phyloP scores from a whole-genome alignment of 1,140 invertebrate species.

The Bombus haemorrhoidalis region DNA sequence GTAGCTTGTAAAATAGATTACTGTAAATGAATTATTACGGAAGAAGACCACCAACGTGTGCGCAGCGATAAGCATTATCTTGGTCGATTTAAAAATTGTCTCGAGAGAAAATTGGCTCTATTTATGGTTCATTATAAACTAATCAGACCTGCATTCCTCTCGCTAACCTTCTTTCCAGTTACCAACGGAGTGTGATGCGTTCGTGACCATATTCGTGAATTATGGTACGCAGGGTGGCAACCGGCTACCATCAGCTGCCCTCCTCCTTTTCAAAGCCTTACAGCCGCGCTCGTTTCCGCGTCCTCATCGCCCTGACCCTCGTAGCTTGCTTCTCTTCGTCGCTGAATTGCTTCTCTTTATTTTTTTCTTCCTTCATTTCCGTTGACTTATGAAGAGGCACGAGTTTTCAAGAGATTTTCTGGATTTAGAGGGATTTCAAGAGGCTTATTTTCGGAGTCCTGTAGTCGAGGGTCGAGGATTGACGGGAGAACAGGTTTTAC shows the following conservation, averaged over 20 bases:
- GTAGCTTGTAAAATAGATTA: no score
- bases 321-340: not conserved
- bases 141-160: not conserved
- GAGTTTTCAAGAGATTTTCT: not conserved
- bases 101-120: not conserved
- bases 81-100: not conserved
- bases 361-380: not conserved
- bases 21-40: no score
- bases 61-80: not conserved
- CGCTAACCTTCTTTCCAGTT: not conserved
- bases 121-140: not conserved
- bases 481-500: not conserved
- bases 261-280: not conserved
- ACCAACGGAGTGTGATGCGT: not conserved
- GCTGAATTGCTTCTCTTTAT: not conserved
- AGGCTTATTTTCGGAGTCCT: not conserved
- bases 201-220: not conserved
- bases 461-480: not conserved
- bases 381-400: not conserved
- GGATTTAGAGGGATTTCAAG: not conserved
- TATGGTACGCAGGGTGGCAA: not conserved
- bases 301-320: not conserved
- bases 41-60: no score
- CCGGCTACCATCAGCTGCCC: not conserved
- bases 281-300: not conserved